A percentile compares a stretch with the other conserved stretches of the same genome.
These are phyloP conservation scores for Enoplosus armatus DNA, from an alignment of 2,797 vertebrate species.

Conservation along the genomic window DNA sequence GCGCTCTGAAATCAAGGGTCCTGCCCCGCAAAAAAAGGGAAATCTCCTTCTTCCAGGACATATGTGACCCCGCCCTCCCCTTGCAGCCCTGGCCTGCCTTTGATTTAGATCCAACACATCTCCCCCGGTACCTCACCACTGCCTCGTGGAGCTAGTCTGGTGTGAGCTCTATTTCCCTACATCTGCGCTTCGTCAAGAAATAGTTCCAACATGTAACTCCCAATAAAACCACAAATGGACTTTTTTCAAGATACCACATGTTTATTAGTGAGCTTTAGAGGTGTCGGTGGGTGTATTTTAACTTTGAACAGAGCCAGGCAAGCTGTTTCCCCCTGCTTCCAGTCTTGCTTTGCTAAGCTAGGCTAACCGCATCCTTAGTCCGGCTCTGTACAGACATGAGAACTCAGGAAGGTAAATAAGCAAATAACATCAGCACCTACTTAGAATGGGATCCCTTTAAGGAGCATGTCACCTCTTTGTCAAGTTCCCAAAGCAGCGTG, in stretches of 20 bases:
- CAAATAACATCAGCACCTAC: neutral
- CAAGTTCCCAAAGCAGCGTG: neutral
- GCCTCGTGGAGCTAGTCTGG: neutral
- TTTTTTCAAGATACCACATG: no score
- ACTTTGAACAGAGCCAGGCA: no score
- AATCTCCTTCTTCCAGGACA: constrained; percentile 27
- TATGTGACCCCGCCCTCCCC: constrained; percentile 33
- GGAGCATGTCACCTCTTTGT: neutral
- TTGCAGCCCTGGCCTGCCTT: constrained; percentile 22
- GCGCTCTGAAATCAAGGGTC: constrained; percentile 49
- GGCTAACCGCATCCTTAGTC: no score
- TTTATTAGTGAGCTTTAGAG: no score
- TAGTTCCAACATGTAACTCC: neutral
- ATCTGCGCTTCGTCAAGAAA: neutral
- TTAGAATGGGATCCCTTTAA: neutral
- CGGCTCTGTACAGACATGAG: no score
- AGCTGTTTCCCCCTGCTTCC: no score
- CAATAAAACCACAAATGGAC: neutral
- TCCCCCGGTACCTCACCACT: neutral
- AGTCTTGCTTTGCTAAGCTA: no score
- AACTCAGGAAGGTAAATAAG: neutral
- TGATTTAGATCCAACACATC: constrained; percentile 45
- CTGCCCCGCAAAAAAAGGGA: constrained; percentile 25
- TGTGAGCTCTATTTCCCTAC: neutral
- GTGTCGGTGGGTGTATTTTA: no score